Percentiles rank a stretch among this genome's conserved stretches.
Evolutionary conservation across 2,888 invertebrate genomes (phyloP).

Genomic region (Cheilosia soror): DNA sequence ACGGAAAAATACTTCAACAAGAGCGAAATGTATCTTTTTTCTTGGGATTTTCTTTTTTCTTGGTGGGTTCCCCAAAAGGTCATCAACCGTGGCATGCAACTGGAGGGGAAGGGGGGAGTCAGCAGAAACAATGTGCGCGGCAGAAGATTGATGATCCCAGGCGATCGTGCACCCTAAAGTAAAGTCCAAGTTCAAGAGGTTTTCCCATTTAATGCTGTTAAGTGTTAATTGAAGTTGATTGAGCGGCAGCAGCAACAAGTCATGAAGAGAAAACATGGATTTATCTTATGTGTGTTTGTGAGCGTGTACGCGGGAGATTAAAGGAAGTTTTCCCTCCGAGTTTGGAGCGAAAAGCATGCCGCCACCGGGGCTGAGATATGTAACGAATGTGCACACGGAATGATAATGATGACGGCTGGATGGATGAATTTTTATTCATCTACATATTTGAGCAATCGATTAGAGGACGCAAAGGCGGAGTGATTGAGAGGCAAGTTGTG

Average conservation of each 20-base stretch:
- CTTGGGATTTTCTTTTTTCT: slow-evolving; percentile 21
- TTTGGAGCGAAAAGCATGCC: slow-evolving; percentile 23
- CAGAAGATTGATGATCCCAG: slow-evolving; percentile 66
- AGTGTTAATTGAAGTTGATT: slow-evolving; percentile 74
- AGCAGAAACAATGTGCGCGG: slow-evolving; percentile 25
- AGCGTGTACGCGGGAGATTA: slow-evolving; percentile 32
- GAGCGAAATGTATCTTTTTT: slow-evolving; percentile 7
- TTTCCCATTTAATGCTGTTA: slow-evolving; percentile 64
- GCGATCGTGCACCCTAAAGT: slow-evolving; percentile 62
- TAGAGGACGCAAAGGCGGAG: slow-evolving; percentile 6
- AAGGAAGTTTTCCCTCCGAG: slow-evolving; percentile 19
- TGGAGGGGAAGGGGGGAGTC: neutral
- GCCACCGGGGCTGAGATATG: slow-evolving; percentile 32
- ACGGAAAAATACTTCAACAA: slow-evolving; percentile 31
- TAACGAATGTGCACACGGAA: slow-evolving; percentile 37
- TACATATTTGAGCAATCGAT: slow-evolving; percentile 47
- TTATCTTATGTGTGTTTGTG: neutral
- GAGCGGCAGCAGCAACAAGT: slow-evolving; percentile 67
- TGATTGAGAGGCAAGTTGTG: slow-evolving; percentile 37
- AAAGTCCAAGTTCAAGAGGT: slow-evolving; percentile 69
- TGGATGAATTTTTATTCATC: slow-evolving; percentile 10
- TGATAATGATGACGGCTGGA: slow-evolving; percentile 22
- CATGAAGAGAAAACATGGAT: slow-evolving; percentile 50
- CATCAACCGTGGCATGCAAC: slow-evolving; percentile 60
- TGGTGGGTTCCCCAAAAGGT: slow-evolving; percentile 42